phyloP scores from a whole-genome alignment of 2,113 vertebrate genomes.

The Embiotoca jacksoni region DNA sequence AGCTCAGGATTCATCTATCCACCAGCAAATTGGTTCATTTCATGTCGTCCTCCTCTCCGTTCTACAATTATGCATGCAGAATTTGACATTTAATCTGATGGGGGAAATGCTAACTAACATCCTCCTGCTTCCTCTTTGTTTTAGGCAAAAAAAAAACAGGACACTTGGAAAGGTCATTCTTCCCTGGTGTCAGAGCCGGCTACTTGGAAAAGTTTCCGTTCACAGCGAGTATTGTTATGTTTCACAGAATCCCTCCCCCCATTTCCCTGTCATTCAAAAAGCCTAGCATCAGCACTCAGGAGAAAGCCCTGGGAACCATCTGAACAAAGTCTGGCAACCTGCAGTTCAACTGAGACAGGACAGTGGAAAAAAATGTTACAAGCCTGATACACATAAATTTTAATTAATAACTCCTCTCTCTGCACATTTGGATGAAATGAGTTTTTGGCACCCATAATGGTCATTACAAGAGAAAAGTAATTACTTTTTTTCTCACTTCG shows the following conservation, averaged over 20 bases:
- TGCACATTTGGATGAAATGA: conserved; percentile 50
- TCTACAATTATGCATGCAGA: conserved; percentile 80
- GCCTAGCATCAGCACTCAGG: conserved; percentile 31
- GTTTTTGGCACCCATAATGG: conserved; percentile 38
- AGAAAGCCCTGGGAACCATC: conserved; percentile 56
- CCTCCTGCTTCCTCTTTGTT: conserved; percentile 75
- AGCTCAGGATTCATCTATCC: conserved; percentile 46
- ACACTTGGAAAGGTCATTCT: conserved; percentile 81
- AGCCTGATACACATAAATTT: conserved; percentile 30
- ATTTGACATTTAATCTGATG: conserved; percentile 81
- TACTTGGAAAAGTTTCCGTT: conserved; percentile 68
- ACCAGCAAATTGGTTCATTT: conserved; percentile 66
- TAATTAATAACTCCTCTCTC: conserved; percentile 61
- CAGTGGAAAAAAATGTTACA: conserved; percentile 2
- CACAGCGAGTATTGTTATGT: conserved; percentile 67
- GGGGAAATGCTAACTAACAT: conserved; percentile 79
- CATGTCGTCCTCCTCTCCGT: conserved; percentile 54
- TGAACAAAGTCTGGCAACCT: conserved; percentile 40
- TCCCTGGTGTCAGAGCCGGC: conserved; percentile 71
- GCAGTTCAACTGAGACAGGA: conserved; percentile 12
- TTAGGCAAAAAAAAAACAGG: conserved; percentile 75
- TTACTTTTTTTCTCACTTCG: conserved; percentile 44
- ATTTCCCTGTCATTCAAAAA: conserved; percentile 65
- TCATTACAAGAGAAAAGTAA: conserved; percentile 48
- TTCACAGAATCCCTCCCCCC: conserved; percentile 34